Conservation (phyloP, 2,113 vertebrate species). For the Eulemur rufifrons region DNA sequence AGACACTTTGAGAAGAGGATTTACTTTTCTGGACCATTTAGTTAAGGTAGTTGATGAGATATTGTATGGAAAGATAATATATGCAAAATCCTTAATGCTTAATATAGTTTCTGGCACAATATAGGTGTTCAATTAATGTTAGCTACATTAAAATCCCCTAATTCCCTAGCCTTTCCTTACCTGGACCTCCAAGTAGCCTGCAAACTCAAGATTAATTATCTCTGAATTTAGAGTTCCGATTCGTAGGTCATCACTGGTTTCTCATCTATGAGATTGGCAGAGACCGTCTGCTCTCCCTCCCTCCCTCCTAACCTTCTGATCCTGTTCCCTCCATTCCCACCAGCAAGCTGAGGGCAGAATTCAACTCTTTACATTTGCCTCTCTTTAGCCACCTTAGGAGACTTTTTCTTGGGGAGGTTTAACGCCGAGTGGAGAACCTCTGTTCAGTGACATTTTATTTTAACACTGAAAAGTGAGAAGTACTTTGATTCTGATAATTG, state of each 20-base stretch:
- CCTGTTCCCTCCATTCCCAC: background rate
- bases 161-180: background rate
- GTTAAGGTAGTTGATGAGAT: background rate
- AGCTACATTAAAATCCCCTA: background rate
- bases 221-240: background rate
- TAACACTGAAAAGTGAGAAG: slow-evolving; percentile 31
- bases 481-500: background rate
- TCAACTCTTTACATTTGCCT: background rate
- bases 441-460: background rate
- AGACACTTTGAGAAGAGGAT: slow-evolving; percentile 15
- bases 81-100: slow-evolving; percentile 29
- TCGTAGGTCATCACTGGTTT: background rate
- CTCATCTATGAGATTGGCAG: background rate
- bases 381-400: background rate
- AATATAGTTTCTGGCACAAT: background rate
- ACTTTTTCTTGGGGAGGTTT: background rate
- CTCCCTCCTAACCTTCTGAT: background rate
- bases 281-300: background rate
- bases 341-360: background rate
- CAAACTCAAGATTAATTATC: background rate
- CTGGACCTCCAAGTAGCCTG: background rate
- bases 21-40: slow-evolving; percentile 46
- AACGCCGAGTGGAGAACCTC: background rate
- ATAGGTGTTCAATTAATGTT: background rate
- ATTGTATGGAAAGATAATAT: slow-evolving; percentile 27